Percentiles rank a stretch among this genome's conserved stretches.
These are phyloP conservation scores for Ypsolopha scabrella DNA, from an alignment of 2,888 invertebrate genomes.

Conservation along the genomic window DNA sequence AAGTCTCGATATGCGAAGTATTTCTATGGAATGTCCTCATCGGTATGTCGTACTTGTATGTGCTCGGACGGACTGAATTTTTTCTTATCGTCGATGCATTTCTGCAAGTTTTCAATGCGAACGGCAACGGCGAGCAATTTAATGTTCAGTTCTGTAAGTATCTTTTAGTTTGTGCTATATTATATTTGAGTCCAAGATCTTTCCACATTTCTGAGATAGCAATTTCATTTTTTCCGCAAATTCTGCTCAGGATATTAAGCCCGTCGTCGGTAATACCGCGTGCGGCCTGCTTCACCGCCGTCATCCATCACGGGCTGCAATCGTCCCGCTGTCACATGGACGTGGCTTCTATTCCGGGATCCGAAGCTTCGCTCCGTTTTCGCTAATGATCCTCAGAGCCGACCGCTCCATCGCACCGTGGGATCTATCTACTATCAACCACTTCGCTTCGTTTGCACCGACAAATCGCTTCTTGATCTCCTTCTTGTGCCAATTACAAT, in stretches of 20 bases:
- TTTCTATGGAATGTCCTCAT: slow-evolving; percentile 63
- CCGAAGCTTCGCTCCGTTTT: slow-evolving; percentile 41
- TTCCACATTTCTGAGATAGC: neutral
- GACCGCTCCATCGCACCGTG: slow-evolving; percentile 36
- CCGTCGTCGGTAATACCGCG: neutral
- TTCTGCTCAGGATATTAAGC: slow-evolving; percentile 2
- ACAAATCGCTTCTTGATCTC: slow-evolving; percentile 29
- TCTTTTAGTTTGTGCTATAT: slow-evolving; percentile 19
- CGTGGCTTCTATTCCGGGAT: slow-evolving; percentile 52
- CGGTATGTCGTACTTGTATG: slow-evolving; percentile 62
- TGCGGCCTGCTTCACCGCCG: slow-evolving; percentile 13
- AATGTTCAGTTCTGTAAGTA: slow-evolving; percentile 24
- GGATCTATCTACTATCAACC: slow-evolving; percentile 32
- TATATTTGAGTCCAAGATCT: neutral
- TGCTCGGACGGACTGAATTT: slow-evolving; percentile 59
- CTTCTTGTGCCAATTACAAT: slow-evolving; percentile 2
- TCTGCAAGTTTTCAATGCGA: slow-evolving; percentile 63
- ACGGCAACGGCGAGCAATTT: slow-evolving; percentile 19
- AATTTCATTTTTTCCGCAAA: neutral
- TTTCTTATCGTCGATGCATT: slow-evolving; percentile 67
- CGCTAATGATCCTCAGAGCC: slow-evolving; percentile 56
- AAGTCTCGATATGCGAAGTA: slow-evolving; percentile 63
- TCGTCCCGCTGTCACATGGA: slow-evolving; percentile 52
- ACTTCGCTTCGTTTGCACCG: slow-evolving; percentile 39
- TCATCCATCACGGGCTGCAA: slow-evolving; percentile 64